Base-by-base conservation (phyloP, 2,888 invertebrate genomes). In the Agriopis aurantiaria region DNA sequence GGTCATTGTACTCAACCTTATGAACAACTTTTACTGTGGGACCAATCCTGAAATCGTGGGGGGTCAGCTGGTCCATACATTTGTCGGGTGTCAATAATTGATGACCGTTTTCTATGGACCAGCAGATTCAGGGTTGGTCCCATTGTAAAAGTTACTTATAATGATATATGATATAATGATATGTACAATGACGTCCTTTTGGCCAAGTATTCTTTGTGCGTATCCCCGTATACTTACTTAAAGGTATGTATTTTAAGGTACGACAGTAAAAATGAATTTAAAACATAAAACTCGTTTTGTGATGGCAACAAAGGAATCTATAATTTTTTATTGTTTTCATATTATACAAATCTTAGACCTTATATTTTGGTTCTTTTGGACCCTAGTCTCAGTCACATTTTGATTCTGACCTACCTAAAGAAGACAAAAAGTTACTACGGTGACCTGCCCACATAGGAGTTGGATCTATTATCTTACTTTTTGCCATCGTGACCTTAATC, bases 401-500 rank as follows among this genome's bases (percentile, higher is more conserved):
- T 43, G 43, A 57, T n/a, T 58, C 33, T 58, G 56, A 55, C 55
- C 55, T 40, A 45, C 40, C 9, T 6, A 0, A 12, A n/a, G 5
- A 48, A 52, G 9, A 0, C 51, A 41, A 51, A 61, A 61, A 58
- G 58, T 10, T 45, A 12, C 43, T 41, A 59, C n/a, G 45, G 43
- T 67, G 58, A 68, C 62, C 58, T 68, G 62, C 60, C 56, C 55
- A 62, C 58, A 67, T 53, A 10, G 51, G 40, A 43, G 68, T 58
- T 72, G 73, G 74, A 73, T 78, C 77, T 82, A 82, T 81, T 78
- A 83, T 80, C 71, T 78, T 72, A 79, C 76, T 87, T 87, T 87
- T 87, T 88, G 85, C 82, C 59, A 76, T 61, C 72, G 67, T 77
- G 83, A 88, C 87, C 86, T 88, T 85, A 83, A 84, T 85, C 85